A percentile compares a stretch with the other conserved stretches of the same genome.
phyloP scores from a whole-genome alignment of 2,888 invertebrate species.

The Netelia virgata region DNA sequence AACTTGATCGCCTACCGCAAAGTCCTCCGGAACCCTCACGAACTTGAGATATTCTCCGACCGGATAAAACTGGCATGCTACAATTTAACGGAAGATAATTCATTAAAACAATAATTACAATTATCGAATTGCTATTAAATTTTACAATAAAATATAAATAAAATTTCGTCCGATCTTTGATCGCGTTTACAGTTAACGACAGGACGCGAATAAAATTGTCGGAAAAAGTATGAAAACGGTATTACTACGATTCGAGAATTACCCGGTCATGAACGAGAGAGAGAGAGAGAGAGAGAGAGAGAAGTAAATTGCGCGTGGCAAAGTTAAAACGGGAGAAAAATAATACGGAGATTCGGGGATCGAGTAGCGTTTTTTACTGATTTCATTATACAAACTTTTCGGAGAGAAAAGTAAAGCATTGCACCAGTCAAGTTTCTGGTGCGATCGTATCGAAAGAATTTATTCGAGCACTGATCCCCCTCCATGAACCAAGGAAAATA shows the following conservation, averaged over 20 bases:
- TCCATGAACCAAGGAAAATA: slow-evolving; percentile 36
- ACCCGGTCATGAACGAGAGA: not conserved
- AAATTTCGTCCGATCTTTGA: slow-evolving; percentile 31
- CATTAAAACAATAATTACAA: not conserved
- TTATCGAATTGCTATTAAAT: not conserved
- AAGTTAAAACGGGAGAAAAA: not conserved
- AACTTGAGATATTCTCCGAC: slow-evolving; percentile 93
- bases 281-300: not conserved
- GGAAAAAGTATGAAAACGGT: slow-evolving; percentile 29
- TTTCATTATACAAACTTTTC: slow-evolving; percentile 49
- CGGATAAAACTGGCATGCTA: slow-evolving; percentile 95
- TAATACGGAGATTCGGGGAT: not conserved
- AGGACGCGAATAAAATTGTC: not conserved
- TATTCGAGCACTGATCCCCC: slow-evolving; percentile 33
- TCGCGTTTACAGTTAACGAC: slow-evolving; percentile 2
- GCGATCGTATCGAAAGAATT: slow-evolving; percentile 55
- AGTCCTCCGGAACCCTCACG: slow-evolving; percentile 93
- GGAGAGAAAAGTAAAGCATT: slow-evolving; percentile 3
- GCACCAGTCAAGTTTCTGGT: slow-evolving; percentile 11
- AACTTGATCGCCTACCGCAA: slow-evolving; percentile 92
- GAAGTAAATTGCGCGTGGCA: not conserved
- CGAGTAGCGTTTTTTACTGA: slow-evolving; percentile 25
- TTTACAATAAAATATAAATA: slow-evolving; percentile 19
- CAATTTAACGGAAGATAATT: slow-evolving; percentile 73
- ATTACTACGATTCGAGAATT: not conserved